Base-by-base conservation (phyloP, 2,888 invertebrate genomes). In the Agrilus mali region DNA sequence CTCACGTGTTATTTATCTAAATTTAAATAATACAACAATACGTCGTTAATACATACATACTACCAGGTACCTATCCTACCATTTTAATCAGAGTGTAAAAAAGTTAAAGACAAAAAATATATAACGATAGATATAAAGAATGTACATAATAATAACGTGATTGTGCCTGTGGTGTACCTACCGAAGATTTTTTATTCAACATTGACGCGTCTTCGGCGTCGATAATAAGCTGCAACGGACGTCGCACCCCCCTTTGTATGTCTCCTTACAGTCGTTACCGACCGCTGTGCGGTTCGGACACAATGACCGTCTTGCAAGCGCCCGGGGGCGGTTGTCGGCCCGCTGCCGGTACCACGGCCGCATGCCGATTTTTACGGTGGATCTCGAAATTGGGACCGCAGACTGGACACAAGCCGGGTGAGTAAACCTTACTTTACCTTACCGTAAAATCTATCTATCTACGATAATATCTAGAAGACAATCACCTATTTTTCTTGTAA, bases 361-460 rank as follows among this genome's bases (percentile, higher is more conserved):
- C 72, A 10, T 68, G 73, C 50, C 60, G 72, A 45, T 73, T 73
- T 55, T 64, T 73, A 48, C 64, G 71, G 54, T 73, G 73, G 73
- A 71, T 73, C 53, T 66, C 71, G 36, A 67, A 71, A 47, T 61
- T 73, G 31, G 69, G 72, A 38, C 71, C 72, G 42, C 72, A 72
- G 46, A 69, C 71, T 31, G 70, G 69, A 47, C 70, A 68, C 54
- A 72, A 72, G 54, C 67, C 69, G 60, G 69, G 68, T 27, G 27
- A 27, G 27, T 27, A 27, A 27, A 22, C 22, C 22, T 22, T 22
- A 22, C 22, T 5, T 3, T 17, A 17, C 3, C 5, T 4, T 4
- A 17, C 17, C 17, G 17, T 17, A 17, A n/a, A n/a, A n/a, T n/a
- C n/a, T n/a, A n/a, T n/a, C n/a, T n/a, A n/a, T n/a, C n/a, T n/a